Evolutionary conservation across 2,113 vertebrate species (phyloP).

Genomic region (Toxostoma redivivum): DNA sequence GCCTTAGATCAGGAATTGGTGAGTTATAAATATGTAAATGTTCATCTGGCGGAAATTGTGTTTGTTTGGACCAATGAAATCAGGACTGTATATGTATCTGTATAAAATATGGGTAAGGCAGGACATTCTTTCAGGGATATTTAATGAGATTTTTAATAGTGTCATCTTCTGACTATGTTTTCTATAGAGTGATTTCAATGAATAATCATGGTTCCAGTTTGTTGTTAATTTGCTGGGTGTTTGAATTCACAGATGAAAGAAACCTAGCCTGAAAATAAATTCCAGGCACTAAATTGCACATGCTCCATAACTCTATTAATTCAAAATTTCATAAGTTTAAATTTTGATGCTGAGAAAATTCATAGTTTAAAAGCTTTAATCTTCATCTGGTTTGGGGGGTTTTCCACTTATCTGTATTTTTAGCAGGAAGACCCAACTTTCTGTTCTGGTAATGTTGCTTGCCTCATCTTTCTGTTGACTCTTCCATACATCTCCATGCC

Average conservation of each 20-base stretch:
- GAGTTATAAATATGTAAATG: conserved; percentile 39
- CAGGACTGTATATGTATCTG: background rate
- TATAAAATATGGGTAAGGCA: background rate
- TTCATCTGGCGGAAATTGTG: background rate
- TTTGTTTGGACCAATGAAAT: background rate
- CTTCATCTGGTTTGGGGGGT: background rate
- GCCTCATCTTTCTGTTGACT: background rate
- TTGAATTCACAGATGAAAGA: background rate
- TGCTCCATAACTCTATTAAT: background rate
- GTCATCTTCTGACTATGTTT: background rate
- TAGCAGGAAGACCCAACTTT: background rate
- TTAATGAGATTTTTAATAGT: background rate
- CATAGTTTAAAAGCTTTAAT: background rate
- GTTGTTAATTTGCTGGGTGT: background rate
- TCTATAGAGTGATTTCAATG: background rate
- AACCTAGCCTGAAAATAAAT: background rate
- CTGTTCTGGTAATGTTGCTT: background rate
- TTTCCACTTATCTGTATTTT: background rate
- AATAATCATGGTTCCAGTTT: background rate
- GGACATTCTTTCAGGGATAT: background rate
- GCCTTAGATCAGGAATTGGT: conserved; percentile 80
- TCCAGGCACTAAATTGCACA: background rate
- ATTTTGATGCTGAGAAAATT: background rate
- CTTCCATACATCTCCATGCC: background rate
- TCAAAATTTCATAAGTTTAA: background rate